Evolutionary conservation across 2,113 vertebrate species (phyloP), one percentile per base, ranked within the genome.

Genomic region (Larimichthys polyactis): DNA sequence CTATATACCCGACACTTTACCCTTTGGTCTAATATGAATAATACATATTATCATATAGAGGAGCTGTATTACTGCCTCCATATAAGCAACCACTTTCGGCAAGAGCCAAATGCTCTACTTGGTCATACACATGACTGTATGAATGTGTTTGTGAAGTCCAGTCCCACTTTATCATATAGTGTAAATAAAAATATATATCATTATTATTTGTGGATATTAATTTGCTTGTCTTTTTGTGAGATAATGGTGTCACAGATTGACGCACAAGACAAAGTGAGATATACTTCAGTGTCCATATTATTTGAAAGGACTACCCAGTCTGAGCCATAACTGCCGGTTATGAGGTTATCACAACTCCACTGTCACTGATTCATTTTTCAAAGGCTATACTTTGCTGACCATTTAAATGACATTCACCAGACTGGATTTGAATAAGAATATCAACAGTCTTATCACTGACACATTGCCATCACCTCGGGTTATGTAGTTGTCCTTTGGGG

Each of bases 351-450:
- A 19, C 22, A 52, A 40, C 27, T 59, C 32, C 15, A 16, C 12
- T 74, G 52, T 22, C 20, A 60, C 27, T 32, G 20, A 75, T 71
- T 71, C 11, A 11, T 63, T 54, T 43, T 79, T 57, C 32, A 72
- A 12, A 11, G 14, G 44, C 65, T 54, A 40, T 40, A 11, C 54
- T 72, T 62, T 67, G 20, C 49, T 65, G 75, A 27, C 20, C 3
- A 2, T 51, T 77, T 66, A 55, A 86, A 71, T 32, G 51, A 0
- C 27, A 19, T 79, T 75, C 24, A 70, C 74, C 60, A 82, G 29
- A 65, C 66, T 85, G 52, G 51, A 49, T 75, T 82, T 27, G 69
- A 69, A 75, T n/a, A 40, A 69, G 22, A 81, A 81, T 65, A 66
- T 55, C 52, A 85, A 14, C 44, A n/a, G 43, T 74, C 17, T 67